phyloP scores from a whole-genome alignment of 2,888 invertebrate genomes.

The Aphodius sticticus region DNA sequence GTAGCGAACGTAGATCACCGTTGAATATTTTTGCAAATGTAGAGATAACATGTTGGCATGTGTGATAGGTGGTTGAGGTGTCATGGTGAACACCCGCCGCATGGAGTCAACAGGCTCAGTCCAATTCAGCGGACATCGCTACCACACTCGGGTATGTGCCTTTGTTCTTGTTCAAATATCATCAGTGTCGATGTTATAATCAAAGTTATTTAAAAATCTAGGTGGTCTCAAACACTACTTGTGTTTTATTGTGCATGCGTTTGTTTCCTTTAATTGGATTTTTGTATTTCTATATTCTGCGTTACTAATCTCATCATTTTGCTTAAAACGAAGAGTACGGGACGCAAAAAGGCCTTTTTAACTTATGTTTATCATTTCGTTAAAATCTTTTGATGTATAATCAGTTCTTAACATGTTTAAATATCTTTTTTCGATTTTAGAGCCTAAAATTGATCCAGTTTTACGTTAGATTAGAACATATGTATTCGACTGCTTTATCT shows the following conservation, averaged over 20 bases:
- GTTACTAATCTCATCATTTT: too few relatives aligned
- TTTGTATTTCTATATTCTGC: background rate
- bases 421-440: too few relatives aligned
- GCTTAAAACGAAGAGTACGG: too few relatives aligned
- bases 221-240: background rate
- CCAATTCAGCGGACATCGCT: conserved; percentile 50
- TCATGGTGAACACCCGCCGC: conserved; percentile 58
- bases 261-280: conserved; percentile 14
- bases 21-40: conserved; percentile 8
- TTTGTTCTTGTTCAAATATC: background rate
- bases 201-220: background rate
- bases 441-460: too few relatives aligned
- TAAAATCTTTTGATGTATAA: too few relatives aligned
- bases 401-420: too few relatives aligned
- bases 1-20: background rate
- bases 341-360: too few relatives aligned
- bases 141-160: conserved; percentile 56
- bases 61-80: conserved; percentile 45
- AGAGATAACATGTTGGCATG: conserved; percentile 34
- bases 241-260: background rate
- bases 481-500: too few relatives aligned
- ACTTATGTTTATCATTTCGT: too few relatives aligned
- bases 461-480: too few relatives aligned
- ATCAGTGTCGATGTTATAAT: background rate
- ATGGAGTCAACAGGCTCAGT: conserved; percentile 56